Evolutionary conservation across 1,140 invertebrate genomes (phyloP).

Genomic region (Araneus ventricosus): DNA sequence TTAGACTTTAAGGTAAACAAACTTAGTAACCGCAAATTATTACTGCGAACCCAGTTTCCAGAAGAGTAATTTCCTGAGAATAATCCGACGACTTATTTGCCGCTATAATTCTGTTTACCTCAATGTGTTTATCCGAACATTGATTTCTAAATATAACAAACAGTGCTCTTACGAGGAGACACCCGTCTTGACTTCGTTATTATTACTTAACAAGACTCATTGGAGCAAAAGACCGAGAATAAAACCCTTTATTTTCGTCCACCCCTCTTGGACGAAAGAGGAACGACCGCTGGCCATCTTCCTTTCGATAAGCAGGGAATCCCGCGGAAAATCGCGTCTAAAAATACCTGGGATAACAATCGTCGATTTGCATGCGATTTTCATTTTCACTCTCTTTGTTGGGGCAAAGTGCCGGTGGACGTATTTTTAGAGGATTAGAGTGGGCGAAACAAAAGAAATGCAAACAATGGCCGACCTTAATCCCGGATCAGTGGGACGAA

Average conservation of each 20-base stretch:
- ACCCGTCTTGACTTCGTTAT: not conserved
- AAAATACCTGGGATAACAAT: slow-evolving; percentile 48
- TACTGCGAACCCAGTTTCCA: no score
- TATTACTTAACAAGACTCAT: not conserved
- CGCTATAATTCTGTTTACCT: not conserved
- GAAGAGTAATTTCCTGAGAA: no score
- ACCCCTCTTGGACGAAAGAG: not conserved
- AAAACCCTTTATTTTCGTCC: not conserved
- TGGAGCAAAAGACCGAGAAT: not conserved
- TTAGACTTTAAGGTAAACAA: no score
- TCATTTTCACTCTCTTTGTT: slow-evolving; percentile 27
- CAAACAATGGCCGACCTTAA: slow-evolving; percentile 49
- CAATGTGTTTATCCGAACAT: no score
- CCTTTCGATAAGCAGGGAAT: not conserved
- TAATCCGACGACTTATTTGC: no score
- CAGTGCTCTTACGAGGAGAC: not conserved
- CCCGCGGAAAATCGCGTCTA: not conserved
- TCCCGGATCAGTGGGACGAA: slow-evolving; percentile 27
- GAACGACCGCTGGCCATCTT: not conserved
- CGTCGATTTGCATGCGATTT: slow-evolving; percentile 34
- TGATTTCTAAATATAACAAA: not conserved
- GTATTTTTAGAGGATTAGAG: slow-evolving; percentile 40
- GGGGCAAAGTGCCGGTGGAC: not conserved
- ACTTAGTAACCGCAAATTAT: no score
- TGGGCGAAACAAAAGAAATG: slow-evolving; percentile 63